phyloP scores from a whole-genome alignment of 2,888 invertebrate genomes.

The Morpho helenor region DNA sequence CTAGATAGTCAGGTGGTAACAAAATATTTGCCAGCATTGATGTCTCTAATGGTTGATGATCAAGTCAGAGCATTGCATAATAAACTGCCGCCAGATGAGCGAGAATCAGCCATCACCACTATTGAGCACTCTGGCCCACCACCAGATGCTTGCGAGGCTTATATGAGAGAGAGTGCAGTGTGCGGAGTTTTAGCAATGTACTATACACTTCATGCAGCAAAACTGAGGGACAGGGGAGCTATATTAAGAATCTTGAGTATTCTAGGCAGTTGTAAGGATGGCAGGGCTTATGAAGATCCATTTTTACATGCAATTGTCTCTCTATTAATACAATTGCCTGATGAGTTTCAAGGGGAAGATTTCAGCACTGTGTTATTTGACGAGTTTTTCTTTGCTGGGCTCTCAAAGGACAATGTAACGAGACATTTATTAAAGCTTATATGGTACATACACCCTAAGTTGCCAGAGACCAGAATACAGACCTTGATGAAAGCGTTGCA shows the following conservation, averaged over 20 bases:
- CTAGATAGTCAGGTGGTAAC: constrained; percentile 95
- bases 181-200: constrained; percentile 97
- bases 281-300: constrained; percentile 96
- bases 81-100: constrained; percentile 94
- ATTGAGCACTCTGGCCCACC: constrained; percentile 96
- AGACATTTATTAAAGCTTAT: constrained; percentile 93
- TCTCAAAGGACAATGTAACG: constrained; percentile 93
- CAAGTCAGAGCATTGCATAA: constrained; percentile 90
- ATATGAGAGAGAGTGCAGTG: constrained; percentile 93
- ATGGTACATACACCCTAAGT: constrained; percentile 93
- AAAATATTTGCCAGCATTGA: constrained; percentile 94
- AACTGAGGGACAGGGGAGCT: constrained; percentile 88
- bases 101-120: constrained; percentile 94
- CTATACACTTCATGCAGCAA: constrained; percentile 93
- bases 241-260: constrained; percentile 93
- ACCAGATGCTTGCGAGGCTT: constrained; percentile 95
- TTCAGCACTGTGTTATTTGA: constrained; percentile 97
- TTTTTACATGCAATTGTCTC: constrained; percentile 95
- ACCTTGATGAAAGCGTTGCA: constrained; percentile 90
- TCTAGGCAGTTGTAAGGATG: constrained; percentile 93
- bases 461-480: constrained; percentile 88
- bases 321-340: constrained; percentile 90
- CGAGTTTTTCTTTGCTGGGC: constrained; percentile 95
- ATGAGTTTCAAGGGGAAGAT: constrained; percentile 95
- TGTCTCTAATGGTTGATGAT: constrained; percentile 95